Percentiles rank a stretch among this genome's conserved stretches.
Conservation (phyloP, 2,797 vertebrate species). For the Crocidura indochinensis region DNA sequence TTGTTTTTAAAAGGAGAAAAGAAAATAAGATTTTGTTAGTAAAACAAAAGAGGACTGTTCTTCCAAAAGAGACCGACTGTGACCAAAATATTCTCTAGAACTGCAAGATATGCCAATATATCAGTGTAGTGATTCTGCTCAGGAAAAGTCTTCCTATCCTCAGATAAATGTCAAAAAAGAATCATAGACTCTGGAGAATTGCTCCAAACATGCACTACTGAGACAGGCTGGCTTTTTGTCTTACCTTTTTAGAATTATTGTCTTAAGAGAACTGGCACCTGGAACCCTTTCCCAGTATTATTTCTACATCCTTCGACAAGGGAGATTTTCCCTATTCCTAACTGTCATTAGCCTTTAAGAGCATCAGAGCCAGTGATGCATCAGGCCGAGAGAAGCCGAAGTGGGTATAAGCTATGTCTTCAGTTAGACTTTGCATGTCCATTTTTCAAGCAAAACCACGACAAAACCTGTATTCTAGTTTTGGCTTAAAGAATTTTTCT, state of each 20-base stretch:
- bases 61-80: background rate
- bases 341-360: background rate
- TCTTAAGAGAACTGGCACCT: background rate
- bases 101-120: background rate
- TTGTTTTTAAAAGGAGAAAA: background rate
- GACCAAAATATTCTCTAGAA: rapidly evolving
- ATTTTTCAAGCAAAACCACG: background rate
- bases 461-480: background rate
- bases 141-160: background rate
- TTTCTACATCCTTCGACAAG: background rate
- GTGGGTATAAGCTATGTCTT: background rate
- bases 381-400: background rate
- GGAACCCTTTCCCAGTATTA: background rate
- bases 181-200: background rate
- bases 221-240: background rate
- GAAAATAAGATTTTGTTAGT: background rate
- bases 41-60: background rate
- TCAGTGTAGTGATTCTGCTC: no score
- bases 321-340: background rate
- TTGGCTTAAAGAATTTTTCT: conserved; percentile 27
- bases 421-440: background rate
- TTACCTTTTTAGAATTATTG: background rate
- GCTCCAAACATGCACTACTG: background rate
- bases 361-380: background rate
- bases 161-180: background rate